phyloP scores from a whole-genome alignment of 2,113 vertebrate genomes.

The Astatotilapia flaviijosephi region DNA sequence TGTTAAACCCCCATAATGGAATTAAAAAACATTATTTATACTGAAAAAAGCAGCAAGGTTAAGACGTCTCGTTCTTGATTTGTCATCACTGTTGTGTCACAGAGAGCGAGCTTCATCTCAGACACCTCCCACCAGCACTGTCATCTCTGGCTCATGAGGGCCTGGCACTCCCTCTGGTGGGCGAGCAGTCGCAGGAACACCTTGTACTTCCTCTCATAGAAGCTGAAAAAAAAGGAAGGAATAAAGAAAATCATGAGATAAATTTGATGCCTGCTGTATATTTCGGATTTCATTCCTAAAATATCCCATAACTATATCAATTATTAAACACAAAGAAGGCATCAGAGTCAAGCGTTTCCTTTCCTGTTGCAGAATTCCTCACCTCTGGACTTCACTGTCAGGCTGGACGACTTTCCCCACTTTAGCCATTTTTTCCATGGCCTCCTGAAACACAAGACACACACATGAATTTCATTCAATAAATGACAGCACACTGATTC shows the following conservation, averaged over 20 bases:
- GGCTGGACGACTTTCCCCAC: conserved; percentile 82
- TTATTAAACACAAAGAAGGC: not conserved
- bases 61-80: not conserved
- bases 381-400: conserved; percentile 77
- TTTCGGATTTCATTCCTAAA: not conserved
- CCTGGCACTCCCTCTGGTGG: conserved; percentile 86
- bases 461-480: not conserved
- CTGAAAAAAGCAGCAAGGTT: not conserved
- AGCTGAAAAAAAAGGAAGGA: conserved; percentile 64
- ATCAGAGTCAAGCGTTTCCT: accelerated
- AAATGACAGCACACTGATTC: conserved; percentile 7
- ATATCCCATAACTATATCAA: not conserved
- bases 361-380: not conserved
- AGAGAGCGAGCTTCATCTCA: not conserved
- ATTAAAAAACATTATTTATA: not conserved
- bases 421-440: conserved; percentile 89
- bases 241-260: not conserved
- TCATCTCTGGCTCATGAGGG: conserved; percentile 76
- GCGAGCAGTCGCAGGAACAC: conserved; percentile 85
- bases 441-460: conserved; percentile 76
- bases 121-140: not conserved
- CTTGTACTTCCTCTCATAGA: conserved; percentile 87
- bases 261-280: not conserved
- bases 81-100: not conserved
- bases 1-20: not conserved